These are phyloP conservation scores for Nasonia giraulti DNA, from an alignment of 1,140 invertebrate genomes.

Conservation along the genomic window DNA sequence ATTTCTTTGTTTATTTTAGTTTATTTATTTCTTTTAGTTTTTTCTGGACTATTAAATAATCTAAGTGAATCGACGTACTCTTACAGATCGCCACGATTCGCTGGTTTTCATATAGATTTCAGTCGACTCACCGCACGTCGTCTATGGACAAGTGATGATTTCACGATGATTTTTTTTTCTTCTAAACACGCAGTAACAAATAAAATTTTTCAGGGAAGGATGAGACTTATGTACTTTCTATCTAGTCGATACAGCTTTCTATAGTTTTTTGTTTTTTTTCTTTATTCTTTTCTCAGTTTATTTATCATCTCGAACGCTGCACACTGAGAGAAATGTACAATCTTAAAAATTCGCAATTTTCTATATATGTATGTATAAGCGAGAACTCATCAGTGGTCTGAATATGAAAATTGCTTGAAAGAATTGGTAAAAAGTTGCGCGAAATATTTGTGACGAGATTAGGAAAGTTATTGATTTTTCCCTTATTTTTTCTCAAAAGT, in stretches of 20 bases:
- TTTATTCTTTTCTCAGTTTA: conserved; percentile 41
- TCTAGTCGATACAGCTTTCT: conserved; percentile 39
- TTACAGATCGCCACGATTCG: conserved; percentile 16
- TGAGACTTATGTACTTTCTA: conserved; percentile 45
- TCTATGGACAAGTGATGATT: conserved; percentile 47
- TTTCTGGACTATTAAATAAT: conserved; percentile 31
- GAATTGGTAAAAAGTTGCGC: conserved; percentile 48
- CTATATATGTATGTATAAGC: conserved; percentile 34
- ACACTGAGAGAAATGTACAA: conserved; percentile 47
- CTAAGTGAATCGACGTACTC: conserved; percentile 37
- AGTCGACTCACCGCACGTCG: conserved; percentile 32
- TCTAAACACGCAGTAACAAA: conserved; percentile 52
- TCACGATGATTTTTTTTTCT: conserved; percentile 43
- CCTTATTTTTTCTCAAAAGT: conserved; percentile 32
- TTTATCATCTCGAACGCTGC: conserved; percentile 35
- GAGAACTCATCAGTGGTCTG: conserved; percentile 34
- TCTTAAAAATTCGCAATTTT: conserved; percentile 37
- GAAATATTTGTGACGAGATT: conserved; percentile 48
- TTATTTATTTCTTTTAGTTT: conserved; percentile 9
- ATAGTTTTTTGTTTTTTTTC: conserved; percentile 29
- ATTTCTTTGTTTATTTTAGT: conserved; percentile 37
- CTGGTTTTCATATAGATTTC: conserved; percentile 29
- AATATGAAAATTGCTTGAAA: conserved; percentile 41
- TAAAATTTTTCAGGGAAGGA: conserved; percentile 45
- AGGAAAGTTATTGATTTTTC: conserved; percentile 46